Conservation (phyloP, 2,797 vertebrate genomes). For the Limosa lapponica region DNA sequence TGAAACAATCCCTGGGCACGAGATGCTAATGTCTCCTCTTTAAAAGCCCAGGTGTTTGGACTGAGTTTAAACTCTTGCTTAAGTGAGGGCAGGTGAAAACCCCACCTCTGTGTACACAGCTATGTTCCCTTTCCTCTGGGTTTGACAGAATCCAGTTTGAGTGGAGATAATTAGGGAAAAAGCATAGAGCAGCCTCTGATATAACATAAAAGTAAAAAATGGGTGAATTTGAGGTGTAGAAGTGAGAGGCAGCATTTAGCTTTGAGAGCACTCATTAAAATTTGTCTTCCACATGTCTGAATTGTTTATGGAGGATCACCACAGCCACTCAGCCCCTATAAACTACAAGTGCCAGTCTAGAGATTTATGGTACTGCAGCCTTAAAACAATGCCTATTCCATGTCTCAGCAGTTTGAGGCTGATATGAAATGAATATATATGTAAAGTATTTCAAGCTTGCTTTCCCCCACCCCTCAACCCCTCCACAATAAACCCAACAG, state of each 20-base stretch:
- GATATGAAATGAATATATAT: not conserved
- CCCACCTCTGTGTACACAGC: conserved; percentile 10
- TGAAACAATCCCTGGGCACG: not conserved
- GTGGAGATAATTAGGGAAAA: not conserved
- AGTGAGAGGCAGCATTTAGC: not conserved
- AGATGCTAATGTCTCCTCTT: not conserved
- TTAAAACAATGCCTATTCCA: not conserved
- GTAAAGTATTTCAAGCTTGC: not conserved
- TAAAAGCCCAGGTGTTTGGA: conserved; percentile 24
- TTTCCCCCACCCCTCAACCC: not conserved
- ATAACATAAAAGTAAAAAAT: not conserved
- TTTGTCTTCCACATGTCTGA: not conserved
- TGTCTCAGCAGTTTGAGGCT: not conserved
- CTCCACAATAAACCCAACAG: not conserved
- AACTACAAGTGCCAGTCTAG: conserved; percentile 12
- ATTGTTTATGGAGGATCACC: conserved; percentile 22
- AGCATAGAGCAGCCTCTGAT: not conserved
- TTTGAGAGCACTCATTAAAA: conserved; percentile 12
- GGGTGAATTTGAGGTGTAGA: not conserved
- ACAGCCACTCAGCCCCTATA: not conserved
- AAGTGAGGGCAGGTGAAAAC: conserved; percentile 26
- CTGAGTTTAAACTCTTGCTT: not conserved
- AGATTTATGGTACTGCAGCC: not conserved
- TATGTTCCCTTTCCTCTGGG: not conserved
- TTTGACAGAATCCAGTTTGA: not conserved